Percentiles rank a stretch among this genome's conserved stretches.
phyloP scores from a whole-genome alignment of 2,113 vertebrate genomes.

The Menidia beryllina region DNA sequence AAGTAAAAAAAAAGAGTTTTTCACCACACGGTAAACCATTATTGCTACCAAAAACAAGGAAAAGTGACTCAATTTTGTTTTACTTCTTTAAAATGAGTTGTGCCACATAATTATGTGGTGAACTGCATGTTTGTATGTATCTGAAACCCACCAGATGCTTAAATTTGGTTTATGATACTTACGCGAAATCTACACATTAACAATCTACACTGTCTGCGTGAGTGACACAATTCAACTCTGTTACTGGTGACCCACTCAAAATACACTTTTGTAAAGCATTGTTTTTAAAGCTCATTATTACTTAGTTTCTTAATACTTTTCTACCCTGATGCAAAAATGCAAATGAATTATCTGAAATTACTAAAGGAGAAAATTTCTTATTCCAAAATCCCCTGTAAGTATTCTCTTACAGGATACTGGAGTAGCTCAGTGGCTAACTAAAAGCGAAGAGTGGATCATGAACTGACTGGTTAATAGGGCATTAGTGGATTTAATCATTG shows the following conservation, averaged over 20 bases:
- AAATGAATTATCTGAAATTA: not conserved
- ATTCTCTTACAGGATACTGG: constrained; percentile 17
- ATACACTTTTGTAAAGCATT: constrained; percentile 25
- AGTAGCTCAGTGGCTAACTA: constrained; percentile 25
- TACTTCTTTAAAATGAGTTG: too few species aligned
- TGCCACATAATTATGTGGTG: not conserved
- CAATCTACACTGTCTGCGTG: not conserved
- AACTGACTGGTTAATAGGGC: constrained; percentile 15
- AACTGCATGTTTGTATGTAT: not conserved
- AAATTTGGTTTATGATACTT: not conserved
- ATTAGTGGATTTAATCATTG: constrained; percentile 45
- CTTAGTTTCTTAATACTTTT: constrained; percentile 4
- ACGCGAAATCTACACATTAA: too few species aligned
- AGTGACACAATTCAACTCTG: constrained; percentile 7
- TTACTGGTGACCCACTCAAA: constrained; percentile 15
- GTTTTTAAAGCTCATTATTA: constrained; percentile 18
- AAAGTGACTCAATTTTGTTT: not conserved
- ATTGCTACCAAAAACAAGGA: not conserved
- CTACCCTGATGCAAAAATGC: constrained; percentile 1
- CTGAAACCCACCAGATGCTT: not conserved
- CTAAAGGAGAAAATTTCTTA: constrained; percentile 9
- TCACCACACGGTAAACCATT: not conserved
- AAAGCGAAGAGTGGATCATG: constrained; percentile 19
- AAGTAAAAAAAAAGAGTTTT: not conserved
- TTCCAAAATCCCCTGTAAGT: constrained; percentile 2